Evolutionary conservation across 2,888 invertebrate genomes (phyloP).

Genomic region (Unio delphinus): DNA sequence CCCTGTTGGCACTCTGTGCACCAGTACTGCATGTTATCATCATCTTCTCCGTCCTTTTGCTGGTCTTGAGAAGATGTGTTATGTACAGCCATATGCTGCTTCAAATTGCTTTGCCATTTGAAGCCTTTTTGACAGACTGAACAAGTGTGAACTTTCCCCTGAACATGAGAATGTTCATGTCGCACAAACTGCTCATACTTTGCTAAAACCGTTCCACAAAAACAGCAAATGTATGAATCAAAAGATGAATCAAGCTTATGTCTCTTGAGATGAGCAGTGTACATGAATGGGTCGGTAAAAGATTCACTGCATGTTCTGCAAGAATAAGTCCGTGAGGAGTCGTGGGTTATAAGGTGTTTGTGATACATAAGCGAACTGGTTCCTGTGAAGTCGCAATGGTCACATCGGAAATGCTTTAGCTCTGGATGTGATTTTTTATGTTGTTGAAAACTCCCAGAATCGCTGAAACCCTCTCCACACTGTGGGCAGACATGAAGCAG

Average conservation of each 20-base stretch:
- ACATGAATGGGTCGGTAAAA: slow-evolving; percentile 55
- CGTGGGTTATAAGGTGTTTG: slow-evolving; percentile 53
- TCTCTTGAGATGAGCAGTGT: slow-evolving; percentile 51
- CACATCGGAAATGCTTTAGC: slow-evolving; percentile 47
- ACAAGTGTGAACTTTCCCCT: slow-evolving; percentile 42
- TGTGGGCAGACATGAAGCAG: slow-evolving; percentile 50
- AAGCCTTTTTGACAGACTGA: slow-evolving; percentile 48
- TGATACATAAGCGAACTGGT: slow-evolving; percentile 47
- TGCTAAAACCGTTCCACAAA: slow-evolving; percentile 43
- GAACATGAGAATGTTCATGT: slow-evolving; percentile 58
- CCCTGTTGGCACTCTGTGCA: slow-evolving; percentile 58
- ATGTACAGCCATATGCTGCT: slow-evolving; percentile 39
- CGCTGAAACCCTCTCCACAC: slow-evolving; percentile 53
- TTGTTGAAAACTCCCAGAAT: slow-evolving; percentile 37
- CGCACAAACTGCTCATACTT: slow-evolving; percentile 53
- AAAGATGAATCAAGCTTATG: slow-evolving; percentile 47
- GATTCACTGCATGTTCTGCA: slow-evolving; percentile 47
- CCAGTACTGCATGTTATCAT: slow-evolving; percentile 47
- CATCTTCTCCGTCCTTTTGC: background rate
- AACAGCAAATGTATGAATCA: slow-evolving; percentile 49
- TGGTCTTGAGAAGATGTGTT: background rate
- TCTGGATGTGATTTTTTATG: slow-evolving; percentile 57
- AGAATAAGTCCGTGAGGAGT: slow-evolving; percentile 30
- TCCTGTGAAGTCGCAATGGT: slow-evolving; percentile 51
- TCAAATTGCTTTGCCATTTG: slow-evolving; percentile 41